Evolutionary conservation across 2,888 invertebrate genomes (phyloP), one percentile per base, ranked within the genome.

Genomic region (Bellardia bayeri): DNA sequence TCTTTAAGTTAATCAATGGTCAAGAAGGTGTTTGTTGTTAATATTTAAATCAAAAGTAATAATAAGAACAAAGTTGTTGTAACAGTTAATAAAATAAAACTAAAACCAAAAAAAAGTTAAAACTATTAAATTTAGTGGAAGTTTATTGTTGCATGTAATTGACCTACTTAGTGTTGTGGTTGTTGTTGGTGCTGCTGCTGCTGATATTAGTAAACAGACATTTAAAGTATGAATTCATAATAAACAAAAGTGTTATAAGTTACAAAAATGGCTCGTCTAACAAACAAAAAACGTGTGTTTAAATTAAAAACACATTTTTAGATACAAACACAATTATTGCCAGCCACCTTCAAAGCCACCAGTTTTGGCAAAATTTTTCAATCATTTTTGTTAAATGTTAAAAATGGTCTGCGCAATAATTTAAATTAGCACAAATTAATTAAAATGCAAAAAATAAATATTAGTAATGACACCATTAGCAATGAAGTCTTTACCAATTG

Each of bases 71-170:
- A 66, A 42, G 51, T 71, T 74, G 45, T 49, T 82, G 68, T 75
- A 74, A 74, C 78, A 79, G 68, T 82, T 82, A 58, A 40, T 33
- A 14, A 79, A 40, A 63, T n/a, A 54, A 76, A 51, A n/a, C 37
- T 37, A 63, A 63, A 63, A 61, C 11, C 7, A 74, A 33, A 30
- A 68, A 56, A 63, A 63, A 76, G 9, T 51, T 63, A 45, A 58
- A 63, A 63, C 14, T 37, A 37, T 37, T 37, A 33, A 56, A 71
- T 71, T 66, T 42, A 69, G 40, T 83, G 81, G 71, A 76, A 76
- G 58, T 81, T 80, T 76, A 72, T 75, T 84, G 72, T 87, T 83
- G 87, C 87, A 87, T 84, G 76, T 84, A 84, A 87, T 87, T 81
- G 87, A 87, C 87, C 81, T 61, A 84, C 87, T 66, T 86, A 58